Percentiles rank a stretch among this genome's conserved stretches.
phyloP scores from a whole-genome alignment of 1,140 invertebrate species.

The Phenacoccus solenopsis region DNA sequence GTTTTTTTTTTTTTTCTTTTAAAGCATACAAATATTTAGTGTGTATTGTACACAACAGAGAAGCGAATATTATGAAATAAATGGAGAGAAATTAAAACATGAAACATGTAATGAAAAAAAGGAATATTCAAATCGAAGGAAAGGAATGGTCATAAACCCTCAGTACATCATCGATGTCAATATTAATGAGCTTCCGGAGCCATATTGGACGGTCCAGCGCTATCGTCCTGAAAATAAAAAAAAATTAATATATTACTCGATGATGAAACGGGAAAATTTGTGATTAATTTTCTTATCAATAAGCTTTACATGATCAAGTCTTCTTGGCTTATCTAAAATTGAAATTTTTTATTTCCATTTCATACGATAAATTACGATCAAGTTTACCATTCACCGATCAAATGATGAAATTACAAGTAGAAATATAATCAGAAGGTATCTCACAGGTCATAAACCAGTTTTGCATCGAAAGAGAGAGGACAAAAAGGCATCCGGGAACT shows the following conservation, averaged over 20 bases:
- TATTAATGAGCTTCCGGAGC: slow-evolving; percentile 1
- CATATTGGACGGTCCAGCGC: background rate
- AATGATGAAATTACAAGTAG: no score
- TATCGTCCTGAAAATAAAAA: background rate
- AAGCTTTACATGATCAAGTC: no score
- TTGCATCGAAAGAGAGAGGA: no score
- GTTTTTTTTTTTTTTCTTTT: background rate
- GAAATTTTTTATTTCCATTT: no score
- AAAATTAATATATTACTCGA: background rate
- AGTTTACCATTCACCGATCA: no score
- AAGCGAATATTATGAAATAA: background rate
- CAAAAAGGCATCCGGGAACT: no score
- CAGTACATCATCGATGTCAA: background rate
- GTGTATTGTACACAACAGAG: background rate
- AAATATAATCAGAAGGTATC: no score
- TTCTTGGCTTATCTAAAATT: no score
- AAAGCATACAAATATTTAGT: background rate
- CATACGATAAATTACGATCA: no score
- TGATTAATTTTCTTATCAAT: no score
- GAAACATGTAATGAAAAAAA: background rate
- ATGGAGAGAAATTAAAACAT: background rate
- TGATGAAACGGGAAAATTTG: background rate
- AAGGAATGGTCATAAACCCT: background rate
- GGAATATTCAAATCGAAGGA: background rate
- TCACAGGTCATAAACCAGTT: no score